Percentiles rank a stretch among this genome's conserved stretches.
Conservation (phyloP, 2,888 invertebrate species). For the Melikaiella ostensackeni region DNA sequence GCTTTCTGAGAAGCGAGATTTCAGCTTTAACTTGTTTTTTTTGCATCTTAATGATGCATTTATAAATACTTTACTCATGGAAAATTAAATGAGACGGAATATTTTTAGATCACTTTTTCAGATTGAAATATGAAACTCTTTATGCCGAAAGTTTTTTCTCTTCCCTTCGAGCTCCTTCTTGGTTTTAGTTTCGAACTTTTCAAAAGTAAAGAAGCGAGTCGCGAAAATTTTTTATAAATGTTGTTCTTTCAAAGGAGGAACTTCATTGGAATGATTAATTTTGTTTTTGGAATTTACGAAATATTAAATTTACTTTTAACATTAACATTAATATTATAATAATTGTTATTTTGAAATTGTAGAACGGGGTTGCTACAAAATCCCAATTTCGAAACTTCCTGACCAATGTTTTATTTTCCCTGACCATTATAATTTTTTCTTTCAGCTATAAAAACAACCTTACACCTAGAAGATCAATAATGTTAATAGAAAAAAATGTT, state of each 20-base stretch:
- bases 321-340: background rate
- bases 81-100: background rate
- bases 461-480: too few relatives aligned
- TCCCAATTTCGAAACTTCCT: too few relatives aligned
- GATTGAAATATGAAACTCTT: background rate
- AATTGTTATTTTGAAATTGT: too few relatives aligned
- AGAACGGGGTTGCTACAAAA: too few relatives aligned
- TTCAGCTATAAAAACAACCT: too few relatives aligned
- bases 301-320: background rate
- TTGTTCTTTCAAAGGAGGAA: background rate
- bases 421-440: too few relatives aligned
- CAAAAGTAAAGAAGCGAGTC: background rate
- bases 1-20: background rate
- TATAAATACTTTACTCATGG: background rate
- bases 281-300: background rate
- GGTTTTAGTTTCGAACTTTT: background rate
- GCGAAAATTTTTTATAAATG: background rate
- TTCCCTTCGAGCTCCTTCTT: background rate
- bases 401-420: too few relatives aligned
- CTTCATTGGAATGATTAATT: background rate
- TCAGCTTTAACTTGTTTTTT: background rate
- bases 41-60: background rate
- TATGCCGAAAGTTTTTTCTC: conserved; percentile 1
- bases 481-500: too few relatives aligned
- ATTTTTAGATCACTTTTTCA: background rate